Percentiles rank a stretch among this genome's conserved stretches.
These are phyloP conservation scores for Pristionchus exspectatus DNA, from an alignment of 2,888 invertebrate species.

Conservation along the genomic window DNA sequence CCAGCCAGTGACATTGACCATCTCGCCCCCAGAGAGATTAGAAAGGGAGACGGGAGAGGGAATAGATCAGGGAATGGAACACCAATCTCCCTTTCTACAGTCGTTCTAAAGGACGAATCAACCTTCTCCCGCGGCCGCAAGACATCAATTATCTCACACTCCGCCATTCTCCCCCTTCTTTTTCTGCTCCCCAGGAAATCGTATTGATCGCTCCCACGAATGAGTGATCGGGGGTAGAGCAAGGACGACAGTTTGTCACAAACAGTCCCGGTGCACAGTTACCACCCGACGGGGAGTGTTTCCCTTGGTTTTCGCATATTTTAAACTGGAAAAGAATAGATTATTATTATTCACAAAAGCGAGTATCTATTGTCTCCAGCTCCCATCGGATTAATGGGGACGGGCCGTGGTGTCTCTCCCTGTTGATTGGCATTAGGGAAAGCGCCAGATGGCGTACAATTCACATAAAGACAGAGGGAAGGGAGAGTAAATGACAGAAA, in stretches of 20 bases:
- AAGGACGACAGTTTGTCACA: constrained; percentile 17
- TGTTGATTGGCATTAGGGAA: constrained; percentile 47
- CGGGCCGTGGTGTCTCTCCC: constrained; percentile 18
- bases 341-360: background rate
- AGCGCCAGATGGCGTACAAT: constrained; percentile 35
- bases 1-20: background rate
- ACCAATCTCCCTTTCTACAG: constrained; percentile 30
- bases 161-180: background rate
- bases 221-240: constrained; percentile 19
- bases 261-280: background rate
- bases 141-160: constrained; percentile 44
- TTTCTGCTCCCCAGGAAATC: constrained; percentile 48
- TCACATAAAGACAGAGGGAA: constrained; percentile 13
- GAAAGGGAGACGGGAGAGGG: constrained; percentile 7
- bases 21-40: background rate
- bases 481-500: constrained; percentile 11
- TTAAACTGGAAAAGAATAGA: background rate
- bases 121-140: background rate
- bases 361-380: background rate
- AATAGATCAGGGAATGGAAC: constrained; percentile 39
- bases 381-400: background rate
- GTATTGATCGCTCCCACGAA: constrained; percentile 37
- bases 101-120: constrained; percentile 48
- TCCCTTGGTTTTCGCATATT: background rate
- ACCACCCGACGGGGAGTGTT: background rate